Conservation (phyloP, 2,113 vertebrate genomes). For the Chrysemys picta region DNA sequence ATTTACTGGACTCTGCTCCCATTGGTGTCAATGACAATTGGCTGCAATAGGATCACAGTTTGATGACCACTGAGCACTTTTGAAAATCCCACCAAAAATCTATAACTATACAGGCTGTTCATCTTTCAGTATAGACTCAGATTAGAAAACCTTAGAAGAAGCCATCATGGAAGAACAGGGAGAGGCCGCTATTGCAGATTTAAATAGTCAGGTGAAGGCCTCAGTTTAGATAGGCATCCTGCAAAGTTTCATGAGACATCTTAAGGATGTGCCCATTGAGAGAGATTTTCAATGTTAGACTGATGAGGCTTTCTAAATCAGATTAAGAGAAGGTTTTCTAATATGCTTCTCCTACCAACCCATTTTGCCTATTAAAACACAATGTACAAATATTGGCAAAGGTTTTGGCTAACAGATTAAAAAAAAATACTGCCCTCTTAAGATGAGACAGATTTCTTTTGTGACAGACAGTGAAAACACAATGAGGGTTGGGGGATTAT, state of each 20-base stretch:
- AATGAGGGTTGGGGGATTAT: background rate
- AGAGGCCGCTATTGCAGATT: background rate
- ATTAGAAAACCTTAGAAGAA: background rate
- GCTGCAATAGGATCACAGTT: background rate
- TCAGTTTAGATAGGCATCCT: accelerated
- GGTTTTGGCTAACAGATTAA: background rate
- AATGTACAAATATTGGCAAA: background rate
- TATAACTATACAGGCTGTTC: background rate
- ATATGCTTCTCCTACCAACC: background rate
- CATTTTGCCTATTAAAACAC: background rate
- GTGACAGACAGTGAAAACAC: background rate
- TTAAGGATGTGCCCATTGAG: background rate
- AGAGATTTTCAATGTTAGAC: background rate
- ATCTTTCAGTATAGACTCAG: background rate
- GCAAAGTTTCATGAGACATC: background rate
- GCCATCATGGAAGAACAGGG: background rate
- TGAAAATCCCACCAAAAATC: background rate
- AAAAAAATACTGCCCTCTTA: background rate
- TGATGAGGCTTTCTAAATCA: background rate
- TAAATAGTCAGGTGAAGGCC: background rate
- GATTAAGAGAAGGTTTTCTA: background rate
- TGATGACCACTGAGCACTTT: background rate
- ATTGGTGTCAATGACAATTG: background rate
- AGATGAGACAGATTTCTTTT: background rate
- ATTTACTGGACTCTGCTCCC: background rate